Conservation (phyloP, 2,888 invertebrate species). For the Plagiodera versicolora region DNA sequence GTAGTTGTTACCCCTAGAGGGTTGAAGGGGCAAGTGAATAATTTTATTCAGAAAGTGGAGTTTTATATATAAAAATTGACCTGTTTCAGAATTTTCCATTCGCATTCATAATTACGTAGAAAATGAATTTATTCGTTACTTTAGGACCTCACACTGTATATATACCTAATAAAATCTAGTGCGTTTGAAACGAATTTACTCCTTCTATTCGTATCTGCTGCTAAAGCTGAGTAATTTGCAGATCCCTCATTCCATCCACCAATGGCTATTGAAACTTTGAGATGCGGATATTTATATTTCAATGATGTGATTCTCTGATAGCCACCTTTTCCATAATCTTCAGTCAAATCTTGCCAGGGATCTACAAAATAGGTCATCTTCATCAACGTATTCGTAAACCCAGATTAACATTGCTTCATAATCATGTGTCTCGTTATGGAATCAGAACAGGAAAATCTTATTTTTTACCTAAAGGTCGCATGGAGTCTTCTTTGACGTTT, state of each 20-base stretch:
- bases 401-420: no score
- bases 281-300: conserved; percentile 67
- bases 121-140: no score
- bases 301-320: conserved; percentile 70
- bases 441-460: background rate
- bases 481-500: conserved; percentile 65
- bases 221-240: conserved; percentile 69
- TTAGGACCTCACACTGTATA: no score
- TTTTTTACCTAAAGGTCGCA: conserved; percentile 68
- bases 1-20: no score
- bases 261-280: conserved; percentile 74
- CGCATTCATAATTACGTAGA: no score
- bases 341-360: conserved; percentile 76
- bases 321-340: conserved; percentile 72
- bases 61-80: no score
- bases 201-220: conserved; percentile 64
- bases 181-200: conserved; percentile 71
- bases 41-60: no score
- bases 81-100: no score
- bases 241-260: conserved; percentile 95
- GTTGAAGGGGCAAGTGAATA: no score
- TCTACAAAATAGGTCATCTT: no score
- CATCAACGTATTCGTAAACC: no score
- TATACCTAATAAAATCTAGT: conserved; percentile 67
- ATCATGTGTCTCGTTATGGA: no score